phyloP scores from a whole-genome alignment of 2,113 vertebrate genomes.

The Calcarius ornatus region DNA sequence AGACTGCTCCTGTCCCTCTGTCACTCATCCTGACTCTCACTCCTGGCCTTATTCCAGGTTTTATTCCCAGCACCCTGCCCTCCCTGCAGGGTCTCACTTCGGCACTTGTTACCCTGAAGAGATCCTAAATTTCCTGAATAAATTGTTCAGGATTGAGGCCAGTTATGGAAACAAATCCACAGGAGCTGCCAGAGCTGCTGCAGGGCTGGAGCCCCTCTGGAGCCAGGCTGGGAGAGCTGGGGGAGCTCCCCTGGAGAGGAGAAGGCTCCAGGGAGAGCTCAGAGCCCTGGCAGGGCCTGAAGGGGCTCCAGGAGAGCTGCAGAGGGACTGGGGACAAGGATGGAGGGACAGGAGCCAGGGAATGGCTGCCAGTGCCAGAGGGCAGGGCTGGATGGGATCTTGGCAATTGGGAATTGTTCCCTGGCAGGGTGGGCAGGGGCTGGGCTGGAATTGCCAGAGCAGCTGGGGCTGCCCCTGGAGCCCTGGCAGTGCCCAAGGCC shows the following conservation, averaged over 20 bases:
- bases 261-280: background rate
- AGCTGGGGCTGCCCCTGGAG: background rate
- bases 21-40: background rate
- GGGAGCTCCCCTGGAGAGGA: background rate
- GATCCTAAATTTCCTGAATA: background rate
- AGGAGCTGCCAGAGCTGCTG: fast-evolving
- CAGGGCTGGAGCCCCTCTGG: background rate
- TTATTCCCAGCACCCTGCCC: background rate
- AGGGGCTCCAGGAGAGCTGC: background rate
- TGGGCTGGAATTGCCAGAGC: background rate
- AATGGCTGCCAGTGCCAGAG: background rate
- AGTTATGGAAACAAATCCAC: background rate
- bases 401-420: too few relatives aligned
- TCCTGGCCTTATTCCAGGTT: background rate
- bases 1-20: background rate
- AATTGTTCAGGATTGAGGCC: background rate
- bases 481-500: background rate
- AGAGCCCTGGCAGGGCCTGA: background rate
- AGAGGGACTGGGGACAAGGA: background rate
- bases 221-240: background rate
- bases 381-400: background rate
- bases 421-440: too few relatives aligned
- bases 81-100: background rate
- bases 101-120: background rate
- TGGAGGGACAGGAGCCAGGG: background rate